A percentile compares a stretch with the other conserved stretches of the same genome.
Conservation (phyloP, 2,888 invertebrate genomes). For the Conops quadrifasciatus region DNA sequence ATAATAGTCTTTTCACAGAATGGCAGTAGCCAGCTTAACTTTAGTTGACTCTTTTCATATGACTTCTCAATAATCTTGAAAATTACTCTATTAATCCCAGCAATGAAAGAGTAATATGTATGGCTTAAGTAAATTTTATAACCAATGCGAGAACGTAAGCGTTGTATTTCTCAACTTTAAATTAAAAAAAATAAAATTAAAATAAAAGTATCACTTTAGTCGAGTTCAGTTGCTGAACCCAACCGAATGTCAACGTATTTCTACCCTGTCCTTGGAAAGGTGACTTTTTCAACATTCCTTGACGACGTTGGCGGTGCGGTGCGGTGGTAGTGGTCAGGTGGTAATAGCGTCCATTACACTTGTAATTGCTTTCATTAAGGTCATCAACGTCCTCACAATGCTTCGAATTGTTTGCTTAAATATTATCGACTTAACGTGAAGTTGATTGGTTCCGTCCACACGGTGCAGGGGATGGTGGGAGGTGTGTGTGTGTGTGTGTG, state of each 20-base stretch:
- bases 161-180: neutral
- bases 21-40: too few species aligned
- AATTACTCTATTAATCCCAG: neutral
- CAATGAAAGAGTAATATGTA: neutral
- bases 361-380: constrained; percentile 48
- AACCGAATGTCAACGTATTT: neutral
- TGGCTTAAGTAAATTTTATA: too few species aligned
- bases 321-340: neutral
- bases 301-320: neutral
- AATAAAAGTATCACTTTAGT: neutral
- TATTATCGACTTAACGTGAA: constrained; percentile 47
- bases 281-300: neutral
- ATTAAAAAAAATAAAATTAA: neutral
- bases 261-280: neutral
- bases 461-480: neutral
- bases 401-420: constrained; percentile 20
- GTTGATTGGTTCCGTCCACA: constrained; percentile 23
- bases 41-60: too few species aligned
- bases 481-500: too few species aligned
- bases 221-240: neutral
- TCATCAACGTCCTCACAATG: constrained; percentile 35
- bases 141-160: neutral
- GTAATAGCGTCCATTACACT: constrained; percentile 32
- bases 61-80: neutral
- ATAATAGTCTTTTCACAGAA: too few species aligned